Conservation (phyloP, 1,140 invertebrate species). For the Archegozetes longisetosus region DNA sequence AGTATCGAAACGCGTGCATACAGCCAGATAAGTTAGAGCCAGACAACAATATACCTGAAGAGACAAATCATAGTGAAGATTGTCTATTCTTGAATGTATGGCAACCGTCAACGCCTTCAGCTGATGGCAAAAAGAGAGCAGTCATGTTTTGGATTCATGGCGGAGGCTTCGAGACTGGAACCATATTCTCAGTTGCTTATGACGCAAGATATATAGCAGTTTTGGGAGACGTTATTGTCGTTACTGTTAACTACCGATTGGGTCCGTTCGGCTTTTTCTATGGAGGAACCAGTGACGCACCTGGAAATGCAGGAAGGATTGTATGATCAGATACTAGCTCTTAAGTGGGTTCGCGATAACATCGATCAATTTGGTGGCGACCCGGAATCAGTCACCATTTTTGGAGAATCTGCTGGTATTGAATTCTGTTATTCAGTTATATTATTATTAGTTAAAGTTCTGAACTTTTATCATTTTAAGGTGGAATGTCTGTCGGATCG, state of each 20-base stretch:
- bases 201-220: conserved; percentile 68
- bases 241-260: conserved; percentile 85
- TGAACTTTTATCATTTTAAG: too few species aligned
- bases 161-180: conserved; percentile 39
- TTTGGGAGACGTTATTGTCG: conserved; percentile 78
- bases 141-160: conserved; percentile 25
- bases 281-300: conserved; percentile 63
- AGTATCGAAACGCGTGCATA: conserved; percentile 16
- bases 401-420: conserved; percentile 79
- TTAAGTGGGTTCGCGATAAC: conserved; percentile 85
- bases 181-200: conserved; percentile 58
- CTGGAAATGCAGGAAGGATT: conserved; percentile 87
- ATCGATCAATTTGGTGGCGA: conserved; percentile 85
- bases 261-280: conserved; percentile 84
- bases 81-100: conserved; percentile 32
- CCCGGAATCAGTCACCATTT: conserved; percentile 79
- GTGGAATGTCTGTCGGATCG: conserved; percentile 77
- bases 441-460: too few species aligned
- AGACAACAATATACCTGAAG: conserved; percentile 11
- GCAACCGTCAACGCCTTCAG: conserved; percentile 18
- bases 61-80: conserved; percentile 24
- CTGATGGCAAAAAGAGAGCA: conserved; percentile 6
- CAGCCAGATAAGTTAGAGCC: conserved; percentile 15
- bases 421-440: too few species aligned
- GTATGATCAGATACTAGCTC: conserved; percentile 82